Evolutionary conservation across 2,113 vertebrate genomes (phyloP).

Genomic region (Rhagologus leucostigma): DNA sequence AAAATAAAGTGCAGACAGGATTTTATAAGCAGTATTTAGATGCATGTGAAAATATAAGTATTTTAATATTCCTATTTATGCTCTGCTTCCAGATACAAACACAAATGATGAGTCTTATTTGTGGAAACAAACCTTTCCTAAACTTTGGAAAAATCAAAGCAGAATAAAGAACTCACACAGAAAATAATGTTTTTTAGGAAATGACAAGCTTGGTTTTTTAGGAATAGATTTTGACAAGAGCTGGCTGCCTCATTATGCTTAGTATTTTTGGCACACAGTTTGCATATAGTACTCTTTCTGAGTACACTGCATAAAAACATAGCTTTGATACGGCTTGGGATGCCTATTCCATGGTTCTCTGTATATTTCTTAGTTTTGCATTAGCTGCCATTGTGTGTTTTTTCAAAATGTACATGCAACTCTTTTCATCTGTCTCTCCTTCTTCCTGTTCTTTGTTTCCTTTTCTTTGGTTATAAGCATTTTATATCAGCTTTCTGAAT

Average conservation of each 20-base stretch:
- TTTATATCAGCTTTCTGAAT: constrained; percentile 51
- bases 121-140: background rate
- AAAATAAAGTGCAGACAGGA: background rate
- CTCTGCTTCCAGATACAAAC: background rate
- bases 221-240: background rate
- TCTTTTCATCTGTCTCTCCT: background rate
- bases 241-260: background rate
- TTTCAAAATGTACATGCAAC: background rate
- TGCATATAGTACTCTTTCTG: background rate
- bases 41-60: background rate
- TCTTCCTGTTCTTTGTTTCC: constrained; percentile 29
- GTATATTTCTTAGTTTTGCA: background rate
- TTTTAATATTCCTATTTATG: background rate
- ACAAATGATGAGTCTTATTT: background rate
- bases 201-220: background rate
- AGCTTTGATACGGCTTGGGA: background rate
- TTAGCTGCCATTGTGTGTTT: background rate
- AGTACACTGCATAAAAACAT: background rate
- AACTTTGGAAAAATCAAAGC: background rate
- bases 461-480: constrained; percentile 27
- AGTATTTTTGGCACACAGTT: background rate
- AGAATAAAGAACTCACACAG: background rate
- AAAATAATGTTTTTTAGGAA: background rate
- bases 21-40: background rate
- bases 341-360: background rate